Evolutionary conservation across 1,140 invertebrate species (phyloP).

Genomic region (Anastrepha ludens): DNA sequence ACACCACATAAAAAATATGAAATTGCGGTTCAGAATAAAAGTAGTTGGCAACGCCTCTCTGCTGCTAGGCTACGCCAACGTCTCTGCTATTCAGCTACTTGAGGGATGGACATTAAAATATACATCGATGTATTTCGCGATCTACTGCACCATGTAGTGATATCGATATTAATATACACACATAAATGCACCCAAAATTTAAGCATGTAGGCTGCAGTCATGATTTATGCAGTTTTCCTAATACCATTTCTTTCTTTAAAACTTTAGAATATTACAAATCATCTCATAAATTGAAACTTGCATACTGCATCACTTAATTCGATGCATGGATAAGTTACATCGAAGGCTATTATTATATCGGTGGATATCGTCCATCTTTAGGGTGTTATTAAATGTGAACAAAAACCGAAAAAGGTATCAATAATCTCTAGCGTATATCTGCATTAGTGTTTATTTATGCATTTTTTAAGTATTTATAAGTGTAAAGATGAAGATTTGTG

Average conservation of each 20-base stretch:
- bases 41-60: background rate
- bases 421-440: background rate
- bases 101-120: too few species aligned
- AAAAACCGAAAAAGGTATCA: slow-evolving; percentile 2
- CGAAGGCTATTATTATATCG: background rate
- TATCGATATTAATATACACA: too few species aligned
- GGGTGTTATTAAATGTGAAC: background rate
- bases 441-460: background rate
- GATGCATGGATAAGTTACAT: background rate
- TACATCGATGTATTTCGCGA: background rate
- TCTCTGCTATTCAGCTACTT: too few species aligned
- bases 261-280: too few species aligned
- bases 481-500: slow-evolving; percentile 24
- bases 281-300: too few species aligned
- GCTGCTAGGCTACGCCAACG: background rate
- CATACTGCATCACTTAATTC: too few species aligned
- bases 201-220: too few species aligned
- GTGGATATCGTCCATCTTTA: background rate
- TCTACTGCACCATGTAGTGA: background rate
- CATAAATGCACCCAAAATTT: too few species aligned
- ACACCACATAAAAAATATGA: too few species aligned
- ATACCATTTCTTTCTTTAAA: too few species aligned
- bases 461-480: background rate
- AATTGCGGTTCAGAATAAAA: background rate
- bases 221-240: too few species aligned